Base-by-base conservation (phyloP, 2,888 invertebrate species). In the Drosophila yooni region DNA sequence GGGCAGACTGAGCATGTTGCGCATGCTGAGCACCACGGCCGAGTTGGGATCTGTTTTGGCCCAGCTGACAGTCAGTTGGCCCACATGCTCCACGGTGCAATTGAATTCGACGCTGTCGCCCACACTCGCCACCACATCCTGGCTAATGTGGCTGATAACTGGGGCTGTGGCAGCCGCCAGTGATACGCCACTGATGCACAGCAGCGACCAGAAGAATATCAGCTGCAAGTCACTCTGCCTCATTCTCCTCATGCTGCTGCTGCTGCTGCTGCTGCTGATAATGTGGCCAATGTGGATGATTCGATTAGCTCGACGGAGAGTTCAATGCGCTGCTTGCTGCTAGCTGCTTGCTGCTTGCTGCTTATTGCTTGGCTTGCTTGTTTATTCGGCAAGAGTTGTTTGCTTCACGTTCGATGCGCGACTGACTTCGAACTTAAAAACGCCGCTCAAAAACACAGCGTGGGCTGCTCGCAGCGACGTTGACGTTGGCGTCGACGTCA, bases 11-110 rank as follows among this genome's bases (percentile, higher is more conserved):
- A 93, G 82, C 31, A 91, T 88, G 25, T 82, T 88, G 15, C 91
- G 89, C 82, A 93, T 91, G 36, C 93, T 91, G 5, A 93, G 87
- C 21, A 91, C 90, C 31, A 92, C 91, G 0, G 72, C 62, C 31
- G 91, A 89, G 43, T 90, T 91, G 21, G 90, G 76, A 38, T 89
- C 90, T 57, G 88, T 80, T 59, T 93, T 93, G 38, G 88, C 90
- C 93, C 93, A 93, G 52, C 91, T 91, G 3, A 93, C 92, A 1
- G 92, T 83, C 78, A 88, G 84, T 0, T 80, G 79, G 3, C 90
- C 91, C 40, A 91, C 91, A 79, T 93, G 91, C 65, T 92, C 90
- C 60, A 93, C 92, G 0, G 93, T 93, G 75, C 93, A 93, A 56
- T 91, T 92, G 59, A 93, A 91, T 61, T 92, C 90, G 0, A 92